Base-by-base conservation (phyloP, 2,113 vertebrate species). In the Ophthalmolycus amberensis region DNA sequence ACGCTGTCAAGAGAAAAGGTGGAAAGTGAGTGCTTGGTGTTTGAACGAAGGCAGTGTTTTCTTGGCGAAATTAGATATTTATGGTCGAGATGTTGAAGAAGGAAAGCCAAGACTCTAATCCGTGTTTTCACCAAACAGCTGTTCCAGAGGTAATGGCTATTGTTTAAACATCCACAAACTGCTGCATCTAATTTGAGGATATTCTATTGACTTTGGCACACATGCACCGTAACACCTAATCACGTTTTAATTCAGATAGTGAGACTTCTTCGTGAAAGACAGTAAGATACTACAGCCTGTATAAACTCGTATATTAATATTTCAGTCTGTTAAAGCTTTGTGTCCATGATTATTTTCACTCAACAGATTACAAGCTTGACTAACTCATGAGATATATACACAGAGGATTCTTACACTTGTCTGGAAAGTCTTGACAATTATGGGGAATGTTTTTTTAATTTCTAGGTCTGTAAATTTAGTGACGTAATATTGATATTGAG, bases 111-210 rank as follows among this genome's bases (percentile, higher is more conserved):
- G 29, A 46, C 38, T 54, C 14, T 27, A 34, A 20, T 60, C 22
- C 27, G 20, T 60, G 16, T 27, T 82, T 69, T 75, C 34, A 34
- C 20, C 14, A 46, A 50, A 46, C 2, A n/a, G 11, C 22, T 25
- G 42, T 6, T 75, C 8, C 18, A 52, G 54, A 48, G 2, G 3
- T 20, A 42, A 54, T 34, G 42, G 42, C 1, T 27, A 4, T 34
- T n/a, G 50, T n/a, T 77, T n/a, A 42, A 44, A 74, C 37, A 34
- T 50, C 29, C n/a, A 70, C 38, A 70, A 38, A 48, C 67, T 67
- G 32, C 40, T 44, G 34, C 25, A 44, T 42, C 18, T n/a, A 64
- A 20, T 72, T 8, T 34, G 29, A 48, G 18, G 50, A 46, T 63
- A 54, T 52, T 69, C n/a, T n/a, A 5, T 56, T 56, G 2, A 60